Conservation (phyloP, 2,113 vertebrate genomes). For the Dipodomys merriami region DNA sequence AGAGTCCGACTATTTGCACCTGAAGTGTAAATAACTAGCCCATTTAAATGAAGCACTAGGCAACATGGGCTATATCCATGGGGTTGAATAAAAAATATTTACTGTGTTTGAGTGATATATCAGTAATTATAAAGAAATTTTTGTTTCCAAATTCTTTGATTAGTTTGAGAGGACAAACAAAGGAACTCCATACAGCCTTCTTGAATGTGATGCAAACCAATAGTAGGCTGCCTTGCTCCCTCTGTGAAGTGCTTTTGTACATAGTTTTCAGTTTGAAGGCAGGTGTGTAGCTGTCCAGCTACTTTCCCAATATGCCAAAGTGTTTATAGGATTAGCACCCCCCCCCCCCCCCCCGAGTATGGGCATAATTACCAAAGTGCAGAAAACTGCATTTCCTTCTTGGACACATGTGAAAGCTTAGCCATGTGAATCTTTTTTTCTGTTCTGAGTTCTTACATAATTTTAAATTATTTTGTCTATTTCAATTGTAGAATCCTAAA, state of each 20-base stretch:
- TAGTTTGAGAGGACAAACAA: not conserved
- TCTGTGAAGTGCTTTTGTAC: not conserved
- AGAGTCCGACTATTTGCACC: not conserved
- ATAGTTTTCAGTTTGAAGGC: not conserved
- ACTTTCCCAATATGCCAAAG: not conserved
- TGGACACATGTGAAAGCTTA: not conserved
- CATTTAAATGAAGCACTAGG: not conserved
- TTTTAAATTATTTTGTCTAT: not conserved
- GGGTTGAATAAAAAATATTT: rapidly evolving
- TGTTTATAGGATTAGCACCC: not conserved
- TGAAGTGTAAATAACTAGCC: not conserved
- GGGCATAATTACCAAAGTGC: not conserved
- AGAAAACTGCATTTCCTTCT: not conserved
- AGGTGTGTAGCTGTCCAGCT: not conserved
- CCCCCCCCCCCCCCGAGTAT: no score
- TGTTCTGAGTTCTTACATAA: not conserved
- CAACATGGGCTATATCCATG: rapidly evolving
- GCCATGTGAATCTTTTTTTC: not conserved
- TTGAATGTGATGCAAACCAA: rapidly evolving
- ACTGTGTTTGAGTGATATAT: not conserved
- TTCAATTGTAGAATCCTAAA: conserved; percentile 2
- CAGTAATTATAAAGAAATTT: not conserved
- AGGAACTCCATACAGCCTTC: not conserved
- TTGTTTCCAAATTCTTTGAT: not conserved
- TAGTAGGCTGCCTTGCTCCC: not conserved